Evolutionary conservation across 2,113 vertebrate genomes (phyloP).

Genomic region (Oreocharis arfaki): DNA sequence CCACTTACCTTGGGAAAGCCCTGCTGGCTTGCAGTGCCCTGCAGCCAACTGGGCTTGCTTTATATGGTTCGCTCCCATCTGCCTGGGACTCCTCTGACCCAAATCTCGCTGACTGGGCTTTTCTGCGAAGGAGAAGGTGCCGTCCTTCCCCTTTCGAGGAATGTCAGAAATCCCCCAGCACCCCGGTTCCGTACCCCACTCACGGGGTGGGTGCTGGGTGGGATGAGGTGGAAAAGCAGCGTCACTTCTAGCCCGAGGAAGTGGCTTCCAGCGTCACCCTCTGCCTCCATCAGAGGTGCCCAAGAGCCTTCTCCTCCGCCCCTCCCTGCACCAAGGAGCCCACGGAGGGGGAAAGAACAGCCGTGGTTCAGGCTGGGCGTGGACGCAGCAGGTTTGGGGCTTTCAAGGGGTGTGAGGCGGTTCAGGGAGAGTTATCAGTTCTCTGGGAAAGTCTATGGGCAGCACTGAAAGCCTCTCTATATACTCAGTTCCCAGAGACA

Average conservation of each 20-base stretch:
- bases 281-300: fast-evolving
- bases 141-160: background rate
- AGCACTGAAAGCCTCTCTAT: background rate
- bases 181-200: fast-evolving
- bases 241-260: background rate
- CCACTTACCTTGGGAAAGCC: background rate
- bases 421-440: background rate
- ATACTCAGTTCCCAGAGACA: fast-evolving
- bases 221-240: background rate
- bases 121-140: background rate
- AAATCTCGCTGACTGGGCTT: background rate
- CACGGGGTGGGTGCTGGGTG: fast-evolving
- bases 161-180: fast-evolving
- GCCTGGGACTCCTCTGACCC: fast-evolving
- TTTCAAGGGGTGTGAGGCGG: background rate
- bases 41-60: background rate
- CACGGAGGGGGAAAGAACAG: background rate
- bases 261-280: too few species aligned
- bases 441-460: background rate
- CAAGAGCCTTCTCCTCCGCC: background rate
- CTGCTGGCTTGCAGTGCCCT: background rate
- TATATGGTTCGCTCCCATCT: background rate
- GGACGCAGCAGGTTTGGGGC: fast-evolving
- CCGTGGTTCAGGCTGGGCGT: background rate
- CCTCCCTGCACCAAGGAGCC: background rate